These are phyloP conservation scores for Apaloderma vittatum DNA, from an alignment of 2,113 vertebrate genomes.

Conservation along the genomic window DNA sequence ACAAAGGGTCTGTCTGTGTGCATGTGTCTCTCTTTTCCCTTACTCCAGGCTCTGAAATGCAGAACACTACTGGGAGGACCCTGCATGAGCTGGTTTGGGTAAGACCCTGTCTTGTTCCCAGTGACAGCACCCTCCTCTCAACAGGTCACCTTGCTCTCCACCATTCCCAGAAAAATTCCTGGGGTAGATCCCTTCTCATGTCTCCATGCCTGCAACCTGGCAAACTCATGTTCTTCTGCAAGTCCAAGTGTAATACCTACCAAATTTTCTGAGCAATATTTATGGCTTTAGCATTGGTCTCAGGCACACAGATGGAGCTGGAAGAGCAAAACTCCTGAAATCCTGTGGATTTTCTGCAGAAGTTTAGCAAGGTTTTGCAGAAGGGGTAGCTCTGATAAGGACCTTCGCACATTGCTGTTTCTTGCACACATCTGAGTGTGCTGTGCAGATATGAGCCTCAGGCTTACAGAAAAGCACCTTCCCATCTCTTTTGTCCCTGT, in stretches of 20 bases:
- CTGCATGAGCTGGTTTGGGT: neutral
- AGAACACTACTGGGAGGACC: neutral
- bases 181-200: neutral
- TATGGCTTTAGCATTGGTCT: neutral
- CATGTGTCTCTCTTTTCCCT: neutral
- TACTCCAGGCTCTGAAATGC: neutral
- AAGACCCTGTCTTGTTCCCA: neutral
- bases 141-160: neutral
- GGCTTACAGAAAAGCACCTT: neutral
- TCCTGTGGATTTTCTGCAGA: neutral
- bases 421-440: neutral
- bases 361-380: neutral
- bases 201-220: neutral
- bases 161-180: neutral
- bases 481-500: neutral
- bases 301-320: neutral
- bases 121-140: fast-evolving
- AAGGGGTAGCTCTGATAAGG: neutral
- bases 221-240: fast-evolving
- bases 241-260: neutral
- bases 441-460: neutral
- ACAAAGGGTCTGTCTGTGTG: neutral
- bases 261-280: neutral
- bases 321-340: neutral
- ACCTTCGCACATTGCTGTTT: neutral